Evolutionary conservation across 2,797 vertebrate species (phyloP), one percentile per base, ranked within the genome.

Genomic region (Lacerta bilineata): DNA sequence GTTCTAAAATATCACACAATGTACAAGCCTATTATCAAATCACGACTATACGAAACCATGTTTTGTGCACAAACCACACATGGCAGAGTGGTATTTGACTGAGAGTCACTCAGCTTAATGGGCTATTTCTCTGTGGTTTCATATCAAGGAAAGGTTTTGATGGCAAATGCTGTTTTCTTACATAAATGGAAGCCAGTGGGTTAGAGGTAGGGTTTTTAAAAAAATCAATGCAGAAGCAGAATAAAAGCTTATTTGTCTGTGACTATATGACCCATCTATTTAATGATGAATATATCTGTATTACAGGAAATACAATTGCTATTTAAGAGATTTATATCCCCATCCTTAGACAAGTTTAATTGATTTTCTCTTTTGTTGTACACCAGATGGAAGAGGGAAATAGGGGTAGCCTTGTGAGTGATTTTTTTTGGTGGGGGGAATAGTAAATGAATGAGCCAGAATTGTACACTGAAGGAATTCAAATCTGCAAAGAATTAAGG

Each of bases 1-100:
- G 20, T 64, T 90, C 85, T 81, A 85, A 80, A 95, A 94, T 89
- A 94, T 93, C 92, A 95, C 94, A 64, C 50, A 84, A 10, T 87
- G 10, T 90, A 89, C 80, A 92, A 93, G 92, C 27, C 80, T 87
- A 85, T 90, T 94, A 87, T 41, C 55, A 76, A 84, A 4, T 94
- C 78, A 95, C 77, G 82, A 92, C 85, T 1, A 85, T 1, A 0
- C 15, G 64, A 72, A 87, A 43, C 39, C 43, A 0, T 89, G 78
- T 89, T 92, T 94, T 92, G 50, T 2, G 43, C 87, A 92, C 90
- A 91, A 91, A 90, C 80, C 17, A 89, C 4, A 20, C n/a, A 64
- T 66, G 77, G 33, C 23, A 84, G 83, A 36, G 66, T 88, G 88
- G 76, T 33, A 59, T 93, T 93, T 94, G 85, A 79, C 41, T 85